Conservation (phyloP, 2,113 vertebrate genomes). For the Chaetops frenatus region DNA sequence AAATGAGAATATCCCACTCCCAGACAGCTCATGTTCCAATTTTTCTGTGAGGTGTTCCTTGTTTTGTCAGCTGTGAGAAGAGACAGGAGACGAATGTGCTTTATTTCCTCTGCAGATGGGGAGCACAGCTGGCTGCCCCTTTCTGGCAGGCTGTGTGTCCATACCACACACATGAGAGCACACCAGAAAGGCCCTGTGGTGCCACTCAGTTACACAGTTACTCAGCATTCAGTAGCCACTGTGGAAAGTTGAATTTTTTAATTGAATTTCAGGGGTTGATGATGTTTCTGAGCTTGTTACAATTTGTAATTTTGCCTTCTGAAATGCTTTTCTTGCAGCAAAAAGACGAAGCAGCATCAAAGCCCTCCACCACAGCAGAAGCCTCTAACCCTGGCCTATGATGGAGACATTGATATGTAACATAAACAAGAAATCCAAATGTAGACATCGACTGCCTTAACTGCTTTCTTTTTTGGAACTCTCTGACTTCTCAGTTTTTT, state of each 20-base stretch:
- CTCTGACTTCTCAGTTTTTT: conserved; percentile 76
- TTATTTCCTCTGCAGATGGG: neutral
- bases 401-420: conserved; percentile 96
- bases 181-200: neutral
- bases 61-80: neutral
- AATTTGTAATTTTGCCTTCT: neutral
- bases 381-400: conserved; percentile 92
- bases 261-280: neutral
- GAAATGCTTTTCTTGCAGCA: conserved; percentile 73
- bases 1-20: neutral
- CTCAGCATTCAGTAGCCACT: neutral
- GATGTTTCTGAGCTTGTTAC: neutral
- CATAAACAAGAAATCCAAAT: conserved; percentile 67
- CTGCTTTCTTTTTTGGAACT: conserved; percentile 72
- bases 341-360: conserved; percentile 81
- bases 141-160: neutral
- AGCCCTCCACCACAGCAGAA: conserved; percentile 87
- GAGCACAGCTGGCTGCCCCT: neutral
- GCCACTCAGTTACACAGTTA: neutral
- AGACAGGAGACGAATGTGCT: neutral
- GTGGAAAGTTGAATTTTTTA: neutral
- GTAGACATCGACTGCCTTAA: conserved; percentile 81
- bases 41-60: neutral
- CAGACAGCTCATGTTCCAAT: neutral
- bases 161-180: neutral